These are phyloP conservation scores for Alectoris magna DNA, from an alignment of 2,797 vertebrate species.

Conservation along the genomic window DNA sequence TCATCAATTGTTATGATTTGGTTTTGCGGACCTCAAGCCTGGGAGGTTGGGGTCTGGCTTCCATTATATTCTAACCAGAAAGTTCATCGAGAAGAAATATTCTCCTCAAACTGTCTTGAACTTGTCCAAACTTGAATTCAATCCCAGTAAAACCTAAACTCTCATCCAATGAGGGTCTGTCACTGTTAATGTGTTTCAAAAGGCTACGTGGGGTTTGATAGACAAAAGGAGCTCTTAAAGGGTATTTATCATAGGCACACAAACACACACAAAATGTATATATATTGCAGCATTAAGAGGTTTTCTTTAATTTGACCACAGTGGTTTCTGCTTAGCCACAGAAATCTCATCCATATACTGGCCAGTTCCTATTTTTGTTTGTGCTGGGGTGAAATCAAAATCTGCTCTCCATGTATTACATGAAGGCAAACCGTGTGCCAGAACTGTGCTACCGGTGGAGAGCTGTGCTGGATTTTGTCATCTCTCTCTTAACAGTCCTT, in stretches of 20 bases:
- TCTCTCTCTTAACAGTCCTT: background rate
- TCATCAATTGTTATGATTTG: conserved; percentile 39
- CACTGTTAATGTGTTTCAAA: background rate
- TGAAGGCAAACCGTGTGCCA: background rate
- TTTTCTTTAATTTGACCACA: conserved; percentile 45
- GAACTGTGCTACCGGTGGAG: background rate
- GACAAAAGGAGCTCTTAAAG: conserved; percentile 2
- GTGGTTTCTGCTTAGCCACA: conserved; percentile 57
- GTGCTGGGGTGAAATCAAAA: conserved; percentile 37
- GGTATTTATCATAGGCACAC: background rate
- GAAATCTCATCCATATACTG: conserved; percentile 38
- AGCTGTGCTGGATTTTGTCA: conserved; percentile 10
- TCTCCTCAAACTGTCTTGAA: background rate
- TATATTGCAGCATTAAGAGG: background rate
- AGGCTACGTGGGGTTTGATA: background rate
- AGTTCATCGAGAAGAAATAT: conserved; percentile 12
- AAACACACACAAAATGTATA: background rate
- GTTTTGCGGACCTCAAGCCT: conserved; percentile 31
- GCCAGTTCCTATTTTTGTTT: conserved; percentile 51
- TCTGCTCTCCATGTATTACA: background rate
- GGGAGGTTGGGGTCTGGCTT: conserved; percentile 46
- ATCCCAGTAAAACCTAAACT: conserved; percentile 19
- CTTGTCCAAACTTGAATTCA: conserved; percentile 42
- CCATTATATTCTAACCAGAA: conserved; percentile 39
- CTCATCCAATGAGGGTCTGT: background rate